Evolutionary conservation across 2,113 vertebrate genomes (phyloP), one percentile per base, ranked within the genome.

Genomic region (Silurus asotus): DNA sequence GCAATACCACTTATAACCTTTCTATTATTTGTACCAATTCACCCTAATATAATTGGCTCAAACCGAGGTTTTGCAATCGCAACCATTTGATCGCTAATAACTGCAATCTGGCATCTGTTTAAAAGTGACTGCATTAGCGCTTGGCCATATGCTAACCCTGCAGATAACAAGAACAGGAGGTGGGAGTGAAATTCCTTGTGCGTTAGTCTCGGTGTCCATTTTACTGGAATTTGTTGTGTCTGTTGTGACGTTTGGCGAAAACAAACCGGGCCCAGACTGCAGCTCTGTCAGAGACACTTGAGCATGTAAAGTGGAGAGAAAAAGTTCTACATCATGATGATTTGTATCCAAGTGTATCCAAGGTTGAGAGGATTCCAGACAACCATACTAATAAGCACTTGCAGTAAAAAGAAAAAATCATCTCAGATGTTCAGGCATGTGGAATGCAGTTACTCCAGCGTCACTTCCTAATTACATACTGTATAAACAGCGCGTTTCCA

Each of bases 131-230:
- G 56, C 23, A 55, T 55, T 23, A 0, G 11, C 7, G 13, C 74
- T 7, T 13, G 25, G 51, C 15, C 74, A 4, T 55, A 25, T 4
- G 17, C 5, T 23, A 45, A 61, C 56, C 8, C 19, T 10, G 28
- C 25, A 61, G 77, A 80, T 80, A 80, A 8, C 23, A 25, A 48
- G 8, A 28, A 15, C 11, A 2, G 28, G 37, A 59, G 56, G 58
- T 45, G 77, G 77, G 77, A 80, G 77, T 80, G 56, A 45, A 80
- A 80, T 80, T 80, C 77, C 56, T 23, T 10, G 9, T 10, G 19
- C 25, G 45, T 56, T 70, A 84, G 56, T 48, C 56, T 61, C 3
- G 13, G 10, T 58, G 10, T 9, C 28, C 56, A 61, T 20, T 70
- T 56, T 23, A 4, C 67, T 72, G 82, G 67, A 83, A 48, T 83